Percentiles rank a stretch among this genome's conserved stretches.
Evolutionary conservation across 2,113 vertebrate genomes (phyloP).

Genomic region (Crotophaga sulcirostris): DNA sequence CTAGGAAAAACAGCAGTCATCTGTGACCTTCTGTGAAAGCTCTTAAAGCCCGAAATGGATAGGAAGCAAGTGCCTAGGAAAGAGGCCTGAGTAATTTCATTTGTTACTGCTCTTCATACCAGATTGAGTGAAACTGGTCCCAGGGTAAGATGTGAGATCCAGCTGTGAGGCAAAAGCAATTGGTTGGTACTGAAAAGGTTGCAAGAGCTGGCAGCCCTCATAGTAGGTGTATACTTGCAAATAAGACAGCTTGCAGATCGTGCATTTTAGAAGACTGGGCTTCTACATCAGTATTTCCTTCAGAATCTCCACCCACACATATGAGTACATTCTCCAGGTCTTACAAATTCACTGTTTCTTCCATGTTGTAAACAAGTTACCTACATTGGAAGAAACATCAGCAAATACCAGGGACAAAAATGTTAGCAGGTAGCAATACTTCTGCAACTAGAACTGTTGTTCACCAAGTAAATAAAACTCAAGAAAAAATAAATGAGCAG

Average conservation of each 20-base stretch:
- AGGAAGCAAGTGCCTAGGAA: background rate
- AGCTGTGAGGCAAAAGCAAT: background rate
- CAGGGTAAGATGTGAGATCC: background rate
- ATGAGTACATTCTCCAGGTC: background rate
- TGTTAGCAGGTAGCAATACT: background rate
- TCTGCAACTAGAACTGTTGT: background rate
- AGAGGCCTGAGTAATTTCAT: background rate
- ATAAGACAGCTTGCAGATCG: background rate
- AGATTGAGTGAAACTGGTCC: background rate
- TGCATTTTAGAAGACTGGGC: background rate
- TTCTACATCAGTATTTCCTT: background rate
- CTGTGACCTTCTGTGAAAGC: background rate
- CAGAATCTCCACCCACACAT: background rate
- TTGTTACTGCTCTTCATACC: background rate
- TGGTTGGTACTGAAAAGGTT: background rate
- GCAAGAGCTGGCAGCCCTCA: background rate
- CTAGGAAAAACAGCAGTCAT: background rate
- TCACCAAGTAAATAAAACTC: background rate
- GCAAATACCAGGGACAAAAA: background rate
- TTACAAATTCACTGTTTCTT: background rate
- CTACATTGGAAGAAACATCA: background rate
- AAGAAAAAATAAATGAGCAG: background rate
- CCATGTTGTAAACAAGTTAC: fast-evolving
- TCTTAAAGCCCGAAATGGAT: background rate
- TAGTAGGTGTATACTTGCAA: background rate